These are phyloP conservation scores for Hirundo rustica DNA, from an alignment of 2,797 vertebrate species.

Conservation along the genomic window DNA sequence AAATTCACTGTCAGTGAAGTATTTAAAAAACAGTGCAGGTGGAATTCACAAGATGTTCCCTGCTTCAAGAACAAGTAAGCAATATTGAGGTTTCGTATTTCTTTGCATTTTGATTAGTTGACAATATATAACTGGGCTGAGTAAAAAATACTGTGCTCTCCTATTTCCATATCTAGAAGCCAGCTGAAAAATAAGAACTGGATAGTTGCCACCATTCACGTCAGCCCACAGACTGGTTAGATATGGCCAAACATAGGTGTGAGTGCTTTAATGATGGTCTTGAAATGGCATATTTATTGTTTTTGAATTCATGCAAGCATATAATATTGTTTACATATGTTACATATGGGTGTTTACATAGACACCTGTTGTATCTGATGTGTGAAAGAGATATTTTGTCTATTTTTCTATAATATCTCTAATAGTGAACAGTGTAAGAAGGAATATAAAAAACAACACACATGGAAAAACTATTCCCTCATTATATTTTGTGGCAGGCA, in stretches of 20 bases:
- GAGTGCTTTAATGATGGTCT: background rate
- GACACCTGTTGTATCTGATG: rapidly evolving
- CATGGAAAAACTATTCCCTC: background rate
- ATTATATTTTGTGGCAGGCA: background rate
- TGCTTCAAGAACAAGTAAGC: background rate
- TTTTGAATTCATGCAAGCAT: background rate
- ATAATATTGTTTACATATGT: background rate
- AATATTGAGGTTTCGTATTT: background rate
- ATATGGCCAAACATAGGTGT: background rate
- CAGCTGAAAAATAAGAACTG: background rate
- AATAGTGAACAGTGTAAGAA: background rate
- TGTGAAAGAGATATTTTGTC: background rate
- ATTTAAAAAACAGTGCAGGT: background rate
- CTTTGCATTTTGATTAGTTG: background rate
- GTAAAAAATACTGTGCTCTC: background rate
- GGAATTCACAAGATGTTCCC: background rate
- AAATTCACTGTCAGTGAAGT: background rate
- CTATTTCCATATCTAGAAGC: background rate
- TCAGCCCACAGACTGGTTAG: background rate
- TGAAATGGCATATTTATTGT: background rate
- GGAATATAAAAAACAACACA: background rate
- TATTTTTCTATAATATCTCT: background rate
- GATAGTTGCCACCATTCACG: background rate
- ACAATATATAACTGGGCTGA: background rate
- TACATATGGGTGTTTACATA: no score